Base-by-base conservation (phyloP, 2,888 invertebrate species). In the Athripsodes cinereus region DNA sequence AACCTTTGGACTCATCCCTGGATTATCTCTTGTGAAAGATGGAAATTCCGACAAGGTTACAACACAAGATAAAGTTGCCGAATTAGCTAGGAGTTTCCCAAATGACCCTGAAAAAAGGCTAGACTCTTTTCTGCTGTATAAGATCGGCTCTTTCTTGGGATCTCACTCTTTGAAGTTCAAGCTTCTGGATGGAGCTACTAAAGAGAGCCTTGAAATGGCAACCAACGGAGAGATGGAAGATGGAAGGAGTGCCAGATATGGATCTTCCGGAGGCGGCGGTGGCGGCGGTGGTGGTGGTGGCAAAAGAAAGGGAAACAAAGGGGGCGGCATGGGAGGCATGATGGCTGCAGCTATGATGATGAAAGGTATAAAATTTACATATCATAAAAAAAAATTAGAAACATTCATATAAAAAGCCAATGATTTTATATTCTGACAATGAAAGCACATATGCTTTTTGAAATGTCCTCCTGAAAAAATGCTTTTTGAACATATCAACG, bases 91-190 rank as follows among this genome's bases (percentile, higher is more conserved):
- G 34, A 87, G 87, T 65, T 89, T 87, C 67, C 90, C 90, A 1
- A 86, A 88, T 50, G 88, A 89, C 68, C 84, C 87, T 0, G 87
- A 87, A 61, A 87, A 86, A 57, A 83, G 89, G 19, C 70, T 92
- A 11, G 90, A 91, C 67, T 83, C 86, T 2, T 89, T 85, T 66
- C 76, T 92, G 18, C 66, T 89, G 55, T 86, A 86, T 63, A 85
- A 83, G 67, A 70, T 91, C 11, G 83, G 85, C 46, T 83, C 82
- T 64, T 87, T 89, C 64, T 72, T 91, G 20, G 86, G 85, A 69
- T 86, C 86, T 0, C 89, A 90, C 67, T 84, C 87, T 0, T 71
- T 92, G 64, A 85, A 84, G 56, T 83, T 91, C 62, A 85, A 84
- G 66, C 74, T 91, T 21, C 73, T 88, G 68, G 86, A 88, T 69